Conservation (phyloP, 1,140 invertebrate genomes). For the Lordiphosa clarofinis region DNA sequence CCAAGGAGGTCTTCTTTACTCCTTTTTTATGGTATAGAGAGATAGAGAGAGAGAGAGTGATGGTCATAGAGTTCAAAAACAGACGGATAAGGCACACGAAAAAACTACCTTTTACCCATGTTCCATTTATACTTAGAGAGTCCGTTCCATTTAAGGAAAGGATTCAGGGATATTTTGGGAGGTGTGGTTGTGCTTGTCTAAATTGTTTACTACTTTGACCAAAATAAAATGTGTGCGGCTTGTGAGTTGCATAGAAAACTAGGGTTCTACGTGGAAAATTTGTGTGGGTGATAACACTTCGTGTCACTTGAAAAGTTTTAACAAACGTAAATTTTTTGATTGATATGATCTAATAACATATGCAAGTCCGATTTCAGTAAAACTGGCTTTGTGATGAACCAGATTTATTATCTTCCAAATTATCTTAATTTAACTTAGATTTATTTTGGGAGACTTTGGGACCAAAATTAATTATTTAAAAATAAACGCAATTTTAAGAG, state of each 20-base stretch:
- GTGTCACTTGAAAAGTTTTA: too few species aligned
- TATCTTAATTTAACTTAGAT: too few species aligned
- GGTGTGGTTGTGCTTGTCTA: constrained; percentile 33
- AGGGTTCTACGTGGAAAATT: constrained; percentile 37
- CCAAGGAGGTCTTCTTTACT: constrained; percentile 20
- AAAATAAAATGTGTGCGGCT: constrained; percentile 5
- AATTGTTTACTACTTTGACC: constrained; percentile 37
- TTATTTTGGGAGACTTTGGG: too few species aligned
- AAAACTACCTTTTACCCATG: constrained; percentile 66
- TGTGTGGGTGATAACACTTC: constrained; percentile 1
- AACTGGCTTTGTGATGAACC: too few species aligned
- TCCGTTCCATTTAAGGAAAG: constrained; percentile 17
- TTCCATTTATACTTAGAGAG: constrained; percentile 57
- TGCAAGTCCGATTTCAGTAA: too few species aligned
- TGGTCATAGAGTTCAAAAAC: constrained; percentile 35
- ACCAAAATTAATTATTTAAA: too few species aligned
- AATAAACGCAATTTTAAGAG: too few species aligned
- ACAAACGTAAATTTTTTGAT: too few species aligned
- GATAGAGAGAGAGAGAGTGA: background rate
- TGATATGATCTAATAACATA: too few species aligned
- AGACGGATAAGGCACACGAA: constrained; percentile 45
- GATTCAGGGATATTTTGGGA: constrained; percentile 27
- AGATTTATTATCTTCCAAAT: too few species aligned
- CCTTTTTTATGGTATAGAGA: constrained; percentile 13
- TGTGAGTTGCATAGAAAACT: constrained; percentile 38